Base-by-base conservation (phyloP, 2,113 vertebrate species). In the Lucifuga dentata region DNA sequence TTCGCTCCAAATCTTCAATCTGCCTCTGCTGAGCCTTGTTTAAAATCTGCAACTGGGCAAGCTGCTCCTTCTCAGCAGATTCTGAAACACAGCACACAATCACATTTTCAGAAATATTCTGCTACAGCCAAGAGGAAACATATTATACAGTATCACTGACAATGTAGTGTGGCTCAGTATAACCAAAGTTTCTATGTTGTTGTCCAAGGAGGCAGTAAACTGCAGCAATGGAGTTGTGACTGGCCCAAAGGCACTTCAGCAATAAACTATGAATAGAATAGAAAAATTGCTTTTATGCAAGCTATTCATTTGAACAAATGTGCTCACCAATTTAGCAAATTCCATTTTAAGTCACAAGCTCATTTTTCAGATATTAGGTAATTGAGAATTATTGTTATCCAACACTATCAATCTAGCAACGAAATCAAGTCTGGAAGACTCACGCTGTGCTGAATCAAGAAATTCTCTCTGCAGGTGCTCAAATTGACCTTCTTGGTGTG, bases 1-100 rank as follows among this genome's bases (percentile, higher is more conserved):
- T 95, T 62, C 88, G 89, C 76, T 93, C 93, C 82, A 98, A 87
- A 70, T 95, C 95, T 68, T 95, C 94, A 32, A 96, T 89, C 75
- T 97, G 94, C 78, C 96, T 95, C 44, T 94, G 93, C 77, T 94
- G 95, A 33, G 96, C 97, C 90, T 95, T 95, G 84, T 97, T 94
- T 76, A 99, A 91, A 90, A 98, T 92, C 72, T 95, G 93, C 71
- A 98, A 88, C 61, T 99, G 97, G 46, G 95, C 91, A 69, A 96
- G 89, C 64, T 96, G 93, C 80, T 97, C 95, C 21, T 89, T 92
- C 49, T 95, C 95, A 74, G 91, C 68, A 73, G 94, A 92, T 90
- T 90, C 96, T 98, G 68, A 78, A 84, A 85, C 46, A 29, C 39
- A 68, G 11, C 52, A 71, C 8, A 3, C 11, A 32, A n/a, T 44